phyloP scores from a whole-genome alignment of 1,140 invertebrate genomes.

The Apis mellifera region Amel_HAv3.1 CM009931.2:5549001-5549500 shows the following conservation, averaged over 20 bases:
- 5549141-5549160: background rate
- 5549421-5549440: conserved; percentile 37
- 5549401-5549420: conserved; percentile 30
- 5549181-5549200: too few relatives aligned
- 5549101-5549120: too few relatives aligned
- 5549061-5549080: too few relatives aligned
- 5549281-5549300: conserved; percentile 24
- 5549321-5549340: conserved; percentile 53
- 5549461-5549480: conserved; percentile 10
- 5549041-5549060: too few relatives aligned
- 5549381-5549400: conserved; percentile 28
- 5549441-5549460: conserved; percentile 6
- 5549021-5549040: too few relatives aligned
- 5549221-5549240: conserved; percentile 3
- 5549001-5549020: too few relatives aligned
- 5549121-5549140: too few relatives aligned
- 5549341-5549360: conserved; percentile 35
- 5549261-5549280: conserved; percentile 19
- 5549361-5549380: conserved; percentile 36
- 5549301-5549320: conserved; percentile 36
- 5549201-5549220: background rate
- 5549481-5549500: conserved; percentile 45
- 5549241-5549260: background rate
- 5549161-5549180: background rate
- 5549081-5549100: too few relatives aligned